Base-by-base conservation (phyloP, 2,113 vertebrate species). In the Ammodytes dubius region DNA sequence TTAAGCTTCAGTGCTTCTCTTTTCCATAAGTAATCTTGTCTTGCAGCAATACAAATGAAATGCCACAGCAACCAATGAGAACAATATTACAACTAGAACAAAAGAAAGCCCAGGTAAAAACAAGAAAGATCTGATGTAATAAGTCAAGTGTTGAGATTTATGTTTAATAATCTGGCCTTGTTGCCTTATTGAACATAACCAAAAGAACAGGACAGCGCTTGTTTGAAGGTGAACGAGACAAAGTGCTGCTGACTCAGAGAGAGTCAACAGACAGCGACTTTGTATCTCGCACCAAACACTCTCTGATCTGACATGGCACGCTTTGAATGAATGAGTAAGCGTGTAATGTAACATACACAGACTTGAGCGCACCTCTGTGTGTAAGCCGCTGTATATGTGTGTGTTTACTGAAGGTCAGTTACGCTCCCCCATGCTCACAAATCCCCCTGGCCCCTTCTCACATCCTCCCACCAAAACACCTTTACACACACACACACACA, bases 361-460 rank as follows among this genome's bases (percentile, higher is more conserved):
- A 53, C 43, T 27, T 54, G 65, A 17, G 45, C 47, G 43, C 5
- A 50, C 39, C 54, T 46, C 46, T 70, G 65, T 80, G 49, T 83
- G 78, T 40, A 69, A 63, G 59, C 60, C 27, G 27, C 27, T 72
- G 60, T 40, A 54, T 58, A 9, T 81, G 59, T 75, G 56, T 83
- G 72, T 78, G 77, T 84, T 69, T 81, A 56, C 68, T 75, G 75
- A 84, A 84, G 83, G 88, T 88, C 91, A 91, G 71, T 89, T 59
- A 65, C 76, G 46, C 77, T 78, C 45, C 66, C 57, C 42, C 54
- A 81, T 75, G 63, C 79, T 40, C 13, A 14, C 66, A 89, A 87
- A 88, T 87, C 80, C 87, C 72, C 43, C 57, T 63, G 57, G 85
- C 77, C 27, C 63, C 63, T 76, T 66, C 74, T 70, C 64, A 67